These are phyloP conservation scores for Tolmerus cingulatus DNA, from an alignment of 2,888 invertebrate species.

Conservation along the genomic window DNA sequence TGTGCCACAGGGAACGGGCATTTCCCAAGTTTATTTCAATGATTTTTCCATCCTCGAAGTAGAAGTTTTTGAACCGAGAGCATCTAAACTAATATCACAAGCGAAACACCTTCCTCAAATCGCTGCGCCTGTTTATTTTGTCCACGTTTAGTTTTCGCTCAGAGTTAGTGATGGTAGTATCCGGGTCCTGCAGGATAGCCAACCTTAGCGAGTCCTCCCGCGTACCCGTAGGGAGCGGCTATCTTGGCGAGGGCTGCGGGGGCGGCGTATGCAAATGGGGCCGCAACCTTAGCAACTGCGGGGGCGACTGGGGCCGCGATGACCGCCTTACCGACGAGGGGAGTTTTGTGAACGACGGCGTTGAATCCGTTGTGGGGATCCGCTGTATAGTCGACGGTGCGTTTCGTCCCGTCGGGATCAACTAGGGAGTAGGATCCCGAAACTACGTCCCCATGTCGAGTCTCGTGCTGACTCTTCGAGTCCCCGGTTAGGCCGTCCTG, in stretches of 20 bases:
- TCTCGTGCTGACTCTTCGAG: constrained; percentile 66
- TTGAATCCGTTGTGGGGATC: constrained; percentile 63
- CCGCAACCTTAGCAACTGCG: not conserved
- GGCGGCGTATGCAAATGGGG: constrained; percentile 1
- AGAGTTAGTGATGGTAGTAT: constrained; percentile 9
- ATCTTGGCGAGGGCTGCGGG: constrained; percentile 38
- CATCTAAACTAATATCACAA: not conserved
- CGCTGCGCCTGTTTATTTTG: not conserved
- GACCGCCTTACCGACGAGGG: constrained; percentile 53
- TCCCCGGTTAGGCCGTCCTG: constrained; percentile 61
- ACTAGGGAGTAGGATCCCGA: constrained; percentile 62
- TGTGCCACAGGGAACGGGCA: not conserved
- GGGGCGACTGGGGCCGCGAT: constrained; percentile 41
- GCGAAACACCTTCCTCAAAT: not conserved
- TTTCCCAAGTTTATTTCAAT: not conserved
- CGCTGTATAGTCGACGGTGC: constrained; percentile 66
- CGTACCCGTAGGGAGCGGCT: constrained; percentile 43
- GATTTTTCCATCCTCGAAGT: not conserved
- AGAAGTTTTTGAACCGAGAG: not conserved
- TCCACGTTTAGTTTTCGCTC: not conserved
- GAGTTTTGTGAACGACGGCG: constrained; percentile 62
- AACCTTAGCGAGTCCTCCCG: constrained; percentile 6
- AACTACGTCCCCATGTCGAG: constrained; percentile 67
- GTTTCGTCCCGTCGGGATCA: constrained; percentile 67
- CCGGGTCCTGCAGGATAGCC: not conserved